Percentiles rank a stretch among this genome's conserved stretches.
phyloP scores from a whole-genome alignment of 2,797 vertebrate species.

The Coregonus sp. region DNA sequence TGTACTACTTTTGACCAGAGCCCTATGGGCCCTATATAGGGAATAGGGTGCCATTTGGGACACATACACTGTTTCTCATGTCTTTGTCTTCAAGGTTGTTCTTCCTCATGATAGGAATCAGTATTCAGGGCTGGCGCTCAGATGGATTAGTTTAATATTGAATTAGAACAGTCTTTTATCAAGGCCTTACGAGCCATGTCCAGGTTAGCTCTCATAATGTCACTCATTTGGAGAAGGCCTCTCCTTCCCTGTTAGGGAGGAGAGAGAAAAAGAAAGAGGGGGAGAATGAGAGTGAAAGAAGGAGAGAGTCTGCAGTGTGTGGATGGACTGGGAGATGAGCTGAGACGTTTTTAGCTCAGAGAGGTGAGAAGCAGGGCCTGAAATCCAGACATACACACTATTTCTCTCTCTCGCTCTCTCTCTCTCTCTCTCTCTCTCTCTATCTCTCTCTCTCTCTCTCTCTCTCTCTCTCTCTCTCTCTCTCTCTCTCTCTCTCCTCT shows the following conservation, averaged over 20 bases:
- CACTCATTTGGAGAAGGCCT: conserved; percentile 45
- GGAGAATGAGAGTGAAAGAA: not conserved
- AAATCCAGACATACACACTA: not conserved
- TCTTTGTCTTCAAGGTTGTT: conserved; percentile 68
- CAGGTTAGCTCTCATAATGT: conserved; percentile 47
- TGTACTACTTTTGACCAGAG: not conserved
- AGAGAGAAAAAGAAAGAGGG: conserved; percentile 1
- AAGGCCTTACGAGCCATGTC: conserved; percentile 48
- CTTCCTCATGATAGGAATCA: conserved; percentile 60
- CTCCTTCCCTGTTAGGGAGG: conserved; percentile 2
- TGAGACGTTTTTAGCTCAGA: conserved; percentile 3
- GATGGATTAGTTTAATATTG: conserved; percentile 76
- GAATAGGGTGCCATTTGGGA: not conserved
- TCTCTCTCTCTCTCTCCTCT: conserved; percentile 17
- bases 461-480: conserved; percentile 15
- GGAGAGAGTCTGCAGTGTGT: not conserved
- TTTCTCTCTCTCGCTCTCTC: not conserved
- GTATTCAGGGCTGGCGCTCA: conserved; percentile 57
- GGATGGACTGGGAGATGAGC: conserved; percentile 3
- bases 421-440: conserved; percentile 22
- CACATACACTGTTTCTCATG: conserved; percentile 29
- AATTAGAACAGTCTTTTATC: conserved; percentile 65
- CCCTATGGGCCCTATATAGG: not conserved
- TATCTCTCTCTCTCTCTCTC: conserved; percentile 12
- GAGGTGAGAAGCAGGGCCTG: not conserved